A percentile compares a stretch with the other conserved stretches of the same genome.
Evolutionary conservation across 1,140 invertebrate genomes (phyloP).

Genomic region (Hormaphis cornu): DNA sequence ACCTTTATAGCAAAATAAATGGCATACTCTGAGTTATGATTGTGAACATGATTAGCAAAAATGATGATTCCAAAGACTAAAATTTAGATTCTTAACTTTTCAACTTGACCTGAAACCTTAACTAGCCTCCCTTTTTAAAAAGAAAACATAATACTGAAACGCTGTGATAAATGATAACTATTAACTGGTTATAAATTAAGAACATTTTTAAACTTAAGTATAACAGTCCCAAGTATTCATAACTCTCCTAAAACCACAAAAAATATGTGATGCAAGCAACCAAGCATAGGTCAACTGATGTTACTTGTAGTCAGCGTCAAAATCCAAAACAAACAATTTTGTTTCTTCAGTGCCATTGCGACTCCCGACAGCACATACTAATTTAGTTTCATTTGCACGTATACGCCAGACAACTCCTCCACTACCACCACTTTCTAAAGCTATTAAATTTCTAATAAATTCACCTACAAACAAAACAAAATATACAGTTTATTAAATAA

Average conservation of each 20-base stretch:
- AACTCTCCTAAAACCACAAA: constrained; percentile 26
- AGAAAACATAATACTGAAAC: constrained; percentile 26
- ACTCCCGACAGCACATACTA: constrained; percentile 96
- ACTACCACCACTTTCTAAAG: constrained; percentile 85
- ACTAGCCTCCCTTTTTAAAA: not conserved
- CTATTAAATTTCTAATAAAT: constrained; percentile 91
- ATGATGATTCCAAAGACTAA: not conserved
- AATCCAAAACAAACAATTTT: constrained; percentile 93
- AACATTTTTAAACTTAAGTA: constrained; percentile 18
- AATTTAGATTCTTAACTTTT: not conserved
- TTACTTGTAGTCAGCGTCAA: constrained; percentile 64
- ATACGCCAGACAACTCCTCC: constrained; percentile 99
- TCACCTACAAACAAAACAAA: constrained; percentile 52
- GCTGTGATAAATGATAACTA: not conserved
- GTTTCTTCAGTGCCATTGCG: constrained; percentile 98
- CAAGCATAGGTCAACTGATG: not conserved
- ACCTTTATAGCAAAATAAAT: no score
- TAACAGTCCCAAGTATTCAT: constrained; percentile 30
- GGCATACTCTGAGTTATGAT: not conserved
- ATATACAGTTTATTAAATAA: not conserved
- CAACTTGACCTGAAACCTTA: not conserved
- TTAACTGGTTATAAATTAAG: constrained; percentile 9
- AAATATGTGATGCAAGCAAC: constrained; percentile 10
- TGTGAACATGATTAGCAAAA: not conserved
- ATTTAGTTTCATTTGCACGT: constrained; percentile 86